Evolutionary conservation across 2,113 vertebrate species (phyloP), one percentile per base, ranked within the genome.

Genomic region (Monopterus albus): DNA sequence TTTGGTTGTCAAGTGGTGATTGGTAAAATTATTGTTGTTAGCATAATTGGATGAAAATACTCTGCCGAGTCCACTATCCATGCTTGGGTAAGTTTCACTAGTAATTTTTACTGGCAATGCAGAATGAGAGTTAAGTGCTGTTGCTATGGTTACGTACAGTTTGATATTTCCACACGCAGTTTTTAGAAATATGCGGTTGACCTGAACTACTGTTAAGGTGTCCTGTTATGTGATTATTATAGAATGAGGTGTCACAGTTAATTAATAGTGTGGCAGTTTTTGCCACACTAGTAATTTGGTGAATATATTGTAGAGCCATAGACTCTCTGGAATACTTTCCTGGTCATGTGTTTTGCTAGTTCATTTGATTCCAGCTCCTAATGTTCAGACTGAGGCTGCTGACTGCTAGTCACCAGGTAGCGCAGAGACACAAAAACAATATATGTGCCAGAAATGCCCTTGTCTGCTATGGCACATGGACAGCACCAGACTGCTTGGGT

Each of bases 401-500:
- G 66, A 82, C 65, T 66, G 57, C 36, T 60, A 67, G 56, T 63
- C 84, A 75, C 74, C 58, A 55, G 84, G 80, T 78, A 84, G 47
- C 59, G 51, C 25, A 28, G 33, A 73, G 60, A 40, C 15, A 47
- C 10, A 1, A 46, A 49, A 65, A 69, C 56, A 69, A 74, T 58
- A 40, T 46, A 59, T 76, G 76, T 52, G 59, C 60, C 76, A 84
- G 63, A 46, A 75, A 65, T 50, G 64, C 65, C 43, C 51, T 51
- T 64, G 52, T 72, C 75, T 28, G 68, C 26, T 57, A 50, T 38
- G 71, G 68, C 53, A 58, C 64, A 76, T 81, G 75, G 75, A 70
- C 65, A 43, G 33, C 59, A 68, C 21, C 73, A 74, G 74, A 75
- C 59, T 64, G 78, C 70, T 31, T 20, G 38, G 20, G 29, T 68